Evolutionary conservation across 2,888 invertebrate genomes (phyloP), one percentile per base, ranked within the genome.

Genomic region (Pristionchus entomophagus): DNA sequence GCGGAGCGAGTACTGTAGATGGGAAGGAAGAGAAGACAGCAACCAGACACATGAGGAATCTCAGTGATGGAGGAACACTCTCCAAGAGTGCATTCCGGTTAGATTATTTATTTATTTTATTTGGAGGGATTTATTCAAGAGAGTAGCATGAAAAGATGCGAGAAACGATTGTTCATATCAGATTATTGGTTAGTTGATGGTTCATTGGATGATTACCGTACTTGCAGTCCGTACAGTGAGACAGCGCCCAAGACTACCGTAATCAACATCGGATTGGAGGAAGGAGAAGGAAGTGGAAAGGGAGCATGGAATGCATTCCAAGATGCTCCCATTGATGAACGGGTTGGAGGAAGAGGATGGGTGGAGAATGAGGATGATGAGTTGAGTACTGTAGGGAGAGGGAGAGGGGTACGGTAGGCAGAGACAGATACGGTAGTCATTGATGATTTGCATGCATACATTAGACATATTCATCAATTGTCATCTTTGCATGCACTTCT

Each of bases 21-120:
- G 26, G 17, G 35, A 84, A 38, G 69, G 84, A 84, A 69, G 84
- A 56, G 29, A 49, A 49, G 8, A 22, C 51, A 6, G 51, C n/a
- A 0, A 78, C 51, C 0, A 86, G 41, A 85, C 89, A 89, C 65
- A 53, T 88, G n/a, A 59, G 89, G 26, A 89, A 89, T 82, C 32
- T 88, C 87, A 2, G 89, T 87, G 32, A 86, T 88, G 82, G 82
- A 82, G 82, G 82, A 59, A 82, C 82, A 17, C 65, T 88, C 35
- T 86, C 88, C 22, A 87, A 87, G 45, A 90, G 89, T 65, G 90
- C 90, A 22, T 90, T 90, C 87, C 90, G 89, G 90, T 90, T 41
- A 69, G 87, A 53, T 53, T 69, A 49, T 62, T 78, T 0, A 41
- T 73, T n/a, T 69, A 45, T 41, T n/a, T n/a, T n/a, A n/a, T n/a